phyloP scores from a whole-genome alignment of 2,888 invertebrate species.

The Odontocolon sp. region DNA sequence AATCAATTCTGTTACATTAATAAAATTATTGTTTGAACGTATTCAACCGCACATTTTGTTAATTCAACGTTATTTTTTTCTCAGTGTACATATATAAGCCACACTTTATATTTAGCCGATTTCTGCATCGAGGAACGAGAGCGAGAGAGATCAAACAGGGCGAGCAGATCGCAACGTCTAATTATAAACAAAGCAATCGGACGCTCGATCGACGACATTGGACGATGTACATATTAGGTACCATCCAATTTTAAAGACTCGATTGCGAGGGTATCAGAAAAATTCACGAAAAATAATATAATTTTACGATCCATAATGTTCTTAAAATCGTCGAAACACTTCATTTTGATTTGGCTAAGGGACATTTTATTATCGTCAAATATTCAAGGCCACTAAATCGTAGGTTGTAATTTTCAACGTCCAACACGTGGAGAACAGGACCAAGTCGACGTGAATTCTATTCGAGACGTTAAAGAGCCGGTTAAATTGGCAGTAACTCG shows the following conservation, averaged over 20 bases:
- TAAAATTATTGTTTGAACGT: too few species aligned
- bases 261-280: background rate
- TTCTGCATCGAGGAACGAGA: conserved; percentile 45
- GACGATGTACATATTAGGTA: conserved; percentile 53
- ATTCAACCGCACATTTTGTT: too few species aligned
- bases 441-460: conserved; percentile 65
- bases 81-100: conserved; percentile 11
- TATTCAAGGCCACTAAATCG: conserved; percentile 27
- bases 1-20: too few species aligned
- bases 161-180: conserved; percentile 50
- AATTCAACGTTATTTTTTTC: too few species aligned
- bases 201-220: conserved; percentile 52
- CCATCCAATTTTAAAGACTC: background rate
- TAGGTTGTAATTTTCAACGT: conserved; percentile 30
- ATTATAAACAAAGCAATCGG: conserved; percentile 57
- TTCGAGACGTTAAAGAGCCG: conserved; percentile 77
- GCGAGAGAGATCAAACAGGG: conserved; percentile 4
- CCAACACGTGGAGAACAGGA: conserved; percentile 18
- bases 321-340: too few species aligned
- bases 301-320: background rate
- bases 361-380: background rate
- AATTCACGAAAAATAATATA: background rate
- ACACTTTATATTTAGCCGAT: conserved; percentile 59
- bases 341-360: background rate
- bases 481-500: conserved; percentile 78